These are phyloP conservation scores for Trochalopteron elliotii DNA, from an alignment of 2,113 vertebrate genomes.

Conservation along the genomic window DNA sequence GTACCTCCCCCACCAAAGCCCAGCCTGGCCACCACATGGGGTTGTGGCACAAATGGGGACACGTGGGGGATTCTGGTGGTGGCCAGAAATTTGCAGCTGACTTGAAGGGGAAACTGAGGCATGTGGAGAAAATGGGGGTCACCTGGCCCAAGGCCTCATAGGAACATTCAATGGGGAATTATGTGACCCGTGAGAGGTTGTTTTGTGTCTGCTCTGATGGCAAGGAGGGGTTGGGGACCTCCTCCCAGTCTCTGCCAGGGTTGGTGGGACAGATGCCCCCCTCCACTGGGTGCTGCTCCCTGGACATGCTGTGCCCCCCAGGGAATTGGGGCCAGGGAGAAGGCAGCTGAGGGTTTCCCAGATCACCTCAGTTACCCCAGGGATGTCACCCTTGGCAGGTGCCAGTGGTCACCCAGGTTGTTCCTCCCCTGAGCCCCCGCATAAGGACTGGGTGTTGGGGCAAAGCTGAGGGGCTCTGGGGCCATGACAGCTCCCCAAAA, in stretches of 20 bases:
- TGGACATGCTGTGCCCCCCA: fast-evolving
- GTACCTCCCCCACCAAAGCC: too few species aligned
- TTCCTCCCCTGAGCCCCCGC: not conserved
- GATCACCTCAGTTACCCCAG: fast-evolving
- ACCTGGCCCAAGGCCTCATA: fast-evolving
- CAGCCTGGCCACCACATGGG: fast-evolving
- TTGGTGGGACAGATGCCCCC: not conserved
- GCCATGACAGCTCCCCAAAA: not conserved
- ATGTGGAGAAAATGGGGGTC: fast-evolving
- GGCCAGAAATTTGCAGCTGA: not conserved
- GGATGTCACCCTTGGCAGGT: not conserved
- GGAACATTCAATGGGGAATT: fast-evolving
- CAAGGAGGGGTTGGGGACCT: not conserved
- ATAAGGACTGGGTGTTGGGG: fast-evolving
- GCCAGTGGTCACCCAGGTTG: fast-evolving
- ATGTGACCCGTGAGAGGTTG: not conserved
- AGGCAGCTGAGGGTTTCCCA: not conserved
- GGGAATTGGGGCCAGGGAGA: not conserved
- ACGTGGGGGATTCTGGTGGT: fast-evolving
- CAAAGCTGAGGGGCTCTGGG: not conserved
- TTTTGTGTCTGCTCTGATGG: not conserved
- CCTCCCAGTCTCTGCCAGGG: not conserved
- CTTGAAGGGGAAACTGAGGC: not conserved
- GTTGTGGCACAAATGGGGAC: not conserved
- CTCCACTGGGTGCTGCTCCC: not conserved